Base-by-base conservation (phyloP, 2,797 vertebrate species). In the Amblyopsis hoosieri region DNA sequence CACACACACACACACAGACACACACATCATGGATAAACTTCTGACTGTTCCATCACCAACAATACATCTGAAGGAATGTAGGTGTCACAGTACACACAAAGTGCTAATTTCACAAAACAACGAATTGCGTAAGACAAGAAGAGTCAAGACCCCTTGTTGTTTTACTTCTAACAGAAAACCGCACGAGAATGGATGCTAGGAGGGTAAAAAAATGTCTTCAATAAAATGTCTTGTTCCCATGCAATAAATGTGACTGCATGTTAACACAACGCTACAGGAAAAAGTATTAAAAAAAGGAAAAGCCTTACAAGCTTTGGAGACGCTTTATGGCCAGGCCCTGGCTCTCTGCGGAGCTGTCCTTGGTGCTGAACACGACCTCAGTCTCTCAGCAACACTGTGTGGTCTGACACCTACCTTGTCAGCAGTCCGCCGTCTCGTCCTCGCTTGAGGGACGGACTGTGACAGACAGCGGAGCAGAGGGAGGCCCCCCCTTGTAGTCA, bases 341-440 rank as follows among this genome's bases (percentile, higher is more conserved):
- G 14, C 71, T 72, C 68, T 69, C 72, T 57, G 42, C 61, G 66
- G 73, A 76, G 65, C 76, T 87, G 81, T 88, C 82, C 71, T 12
- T 2, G 74, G 87, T 86, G 71, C 84, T 87, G 86, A 85, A 87
- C 81, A 84, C 71, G 75, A 75, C 78, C 76, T 82, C 65, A 75
- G 66, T 71, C 54, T 49, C 13, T 68, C 78, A 65, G 75, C 71
- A 76, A 82, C 81, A 72, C 75, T 51, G 80, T 79, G 72, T 67
- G 81, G 72, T 72, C 86, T 89, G 88, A 85, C 87, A 87, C 84
- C 85, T 80, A 79, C 79, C 84, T 79, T 88, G 83, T 91, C 90
- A 91, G 87, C 86, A 86, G 74, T 84, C 89, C 83, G 83, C 85
- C 76, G 64, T 80, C 69, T 60, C 69, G 62, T 57, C 75, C 71